A percentile compares a stretch with the other conserved stretches of the same genome.
These are phyloP conservation scores for Anthrax anthrax DNA, from an alignment of 2,888 invertebrate species.

Conservation along the genomic window DNA sequence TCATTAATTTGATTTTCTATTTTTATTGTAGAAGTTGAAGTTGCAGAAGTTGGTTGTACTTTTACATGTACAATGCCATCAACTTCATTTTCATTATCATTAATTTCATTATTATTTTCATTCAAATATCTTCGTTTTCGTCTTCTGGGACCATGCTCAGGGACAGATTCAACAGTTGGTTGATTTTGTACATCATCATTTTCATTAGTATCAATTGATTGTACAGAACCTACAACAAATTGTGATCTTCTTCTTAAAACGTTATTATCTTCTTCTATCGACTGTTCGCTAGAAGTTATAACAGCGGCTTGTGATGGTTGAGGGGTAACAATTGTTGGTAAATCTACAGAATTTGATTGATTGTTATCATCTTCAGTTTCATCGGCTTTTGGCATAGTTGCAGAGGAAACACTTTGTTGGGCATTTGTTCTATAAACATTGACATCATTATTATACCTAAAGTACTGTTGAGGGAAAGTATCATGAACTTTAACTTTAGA, in stretches of 20 bases:
- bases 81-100: slow-evolving; percentile 38
- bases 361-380: neutral
- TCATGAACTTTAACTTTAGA: slow-evolving; percentile 1
- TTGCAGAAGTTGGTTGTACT: neutral
- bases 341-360: neutral
- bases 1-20: neutral
- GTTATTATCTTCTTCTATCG: slow-evolving; percentile 7
- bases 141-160: slow-evolving; percentile 49
- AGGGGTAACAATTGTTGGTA: slow-evolving; percentile 4
- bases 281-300: neutral
- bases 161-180: slow-evolving; percentile 44
- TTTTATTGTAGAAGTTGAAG: neutral
- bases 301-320: neutral
- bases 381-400: neutral
- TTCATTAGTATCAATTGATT: slow-evolving; percentile 1
- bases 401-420: neutral
- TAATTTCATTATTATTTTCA: slow-evolving; percentile 31
- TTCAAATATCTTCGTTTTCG: slow-evolving; percentile 22
- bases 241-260: slow-evolving; percentile 31
- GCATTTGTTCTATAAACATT: slow-evolving; percentile 3
- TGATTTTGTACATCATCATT: slow-evolving; percentile 19
- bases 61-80: slow-evolving; percentile 22
- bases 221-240: slow-evolving; percentile 50
- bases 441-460: slow-evolving; percentile 5
- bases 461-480: slow-evolving; percentile 5